Evolutionary conservation across 1,140 invertebrate species (phyloP), one percentile per base, ranked within the genome.

Genomic region (Lucilia cuprina): DNA sequence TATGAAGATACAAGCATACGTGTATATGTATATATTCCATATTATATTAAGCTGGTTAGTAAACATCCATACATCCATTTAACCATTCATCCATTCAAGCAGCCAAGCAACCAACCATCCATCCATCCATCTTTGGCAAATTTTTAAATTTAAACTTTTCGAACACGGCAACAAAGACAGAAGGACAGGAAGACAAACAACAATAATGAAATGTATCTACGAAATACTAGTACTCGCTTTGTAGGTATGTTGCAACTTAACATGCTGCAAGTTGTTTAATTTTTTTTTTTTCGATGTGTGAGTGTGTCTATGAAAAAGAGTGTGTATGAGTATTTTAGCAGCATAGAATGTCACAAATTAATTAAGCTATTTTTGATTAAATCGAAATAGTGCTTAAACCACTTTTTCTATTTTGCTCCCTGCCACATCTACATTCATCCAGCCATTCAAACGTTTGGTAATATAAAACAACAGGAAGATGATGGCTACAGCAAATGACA

Each of bases 351-450:
- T 70, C 65, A 70, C 65, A 70, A 70, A 70, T 70, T 70, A 70
- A 70, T 70, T 70, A 70, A 80, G 19, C 41, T 49, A 49, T 49
- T 80, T 49, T 12, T 49, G 41, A 80, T 80, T 80, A 80, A 78
- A 41, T 78, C 34, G 25, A 47, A 78, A 78, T 35, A 35, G 74
- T 21, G n/a, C 25, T 70, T 19, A 78, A 49, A 80, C 13, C n/a
- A 49, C 25, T 41, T 41, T 5, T 21, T 78, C 8, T 78, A 35
- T n/a, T n/a, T 47, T 41, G 7, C 1, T 21, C 41, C 35, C 12
- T 17, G 30, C 25, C 25, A 30, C 25, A 30, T 30, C 25, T 13
- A 41, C 14, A 17, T 41, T 14, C 41, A 19, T 19, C 41, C 5
- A 50, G 17, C 41, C 12, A 50, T 80, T 30, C 34, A 78, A 41